Evolutionary conservation across 2,113 vertebrate species (phyloP).

Genomic region (Eulacestoma nigropectus): DNA sequence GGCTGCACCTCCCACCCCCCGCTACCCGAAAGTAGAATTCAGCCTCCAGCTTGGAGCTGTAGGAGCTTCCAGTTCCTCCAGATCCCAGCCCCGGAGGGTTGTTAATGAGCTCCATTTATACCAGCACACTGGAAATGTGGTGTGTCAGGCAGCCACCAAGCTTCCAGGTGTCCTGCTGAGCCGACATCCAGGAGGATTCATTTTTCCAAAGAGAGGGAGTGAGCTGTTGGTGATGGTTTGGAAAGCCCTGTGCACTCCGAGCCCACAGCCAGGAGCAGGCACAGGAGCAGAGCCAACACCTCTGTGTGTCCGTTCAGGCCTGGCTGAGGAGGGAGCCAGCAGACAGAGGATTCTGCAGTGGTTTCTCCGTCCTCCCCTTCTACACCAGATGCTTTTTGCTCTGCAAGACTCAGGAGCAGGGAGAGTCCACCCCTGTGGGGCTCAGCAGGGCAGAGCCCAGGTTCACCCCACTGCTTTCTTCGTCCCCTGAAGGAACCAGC

Average conservation of each 20-base stretch:
- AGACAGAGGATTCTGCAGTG: neutral
- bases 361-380: neutral
- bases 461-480: neutral
- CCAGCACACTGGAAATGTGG: neutral
- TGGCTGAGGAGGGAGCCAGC: neutral
- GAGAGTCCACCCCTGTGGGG: rapidly evolving
- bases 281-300: neutral
- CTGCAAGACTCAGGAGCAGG: neutral
- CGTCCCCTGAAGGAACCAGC: neutral
- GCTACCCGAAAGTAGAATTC: neutral
- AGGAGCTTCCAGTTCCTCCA: neutral
- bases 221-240: neutral
- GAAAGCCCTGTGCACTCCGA: neutral
- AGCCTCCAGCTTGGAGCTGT: neutral
- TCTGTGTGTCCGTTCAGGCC: neutral
- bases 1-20: neutral
- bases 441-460: neutral
- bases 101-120: rapidly evolving
- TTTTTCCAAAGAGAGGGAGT: neutral
- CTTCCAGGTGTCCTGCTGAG: neutral
- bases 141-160: neutral
- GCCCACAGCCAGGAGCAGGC: neutral
- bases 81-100: neutral
- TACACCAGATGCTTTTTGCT: neutral
- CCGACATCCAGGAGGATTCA: neutral